Evolutionary conservation across 2,113 vertebrate species (phyloP).

Genomic region (Hydrolagus affinis): DNA sequence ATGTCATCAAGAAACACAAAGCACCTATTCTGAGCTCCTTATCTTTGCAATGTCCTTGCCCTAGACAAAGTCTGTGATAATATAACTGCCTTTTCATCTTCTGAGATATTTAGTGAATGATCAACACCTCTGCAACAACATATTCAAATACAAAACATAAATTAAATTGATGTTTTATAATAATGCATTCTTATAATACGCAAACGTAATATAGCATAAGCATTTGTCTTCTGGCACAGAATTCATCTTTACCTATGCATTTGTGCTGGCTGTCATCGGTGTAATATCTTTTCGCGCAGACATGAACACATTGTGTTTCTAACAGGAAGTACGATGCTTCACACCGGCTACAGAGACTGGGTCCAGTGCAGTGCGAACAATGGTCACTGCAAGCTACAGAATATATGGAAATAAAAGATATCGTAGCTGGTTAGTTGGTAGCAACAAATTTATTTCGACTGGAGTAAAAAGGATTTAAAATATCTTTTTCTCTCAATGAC

Average conservation of each 20-base stretch:
- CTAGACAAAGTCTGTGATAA: background rate
- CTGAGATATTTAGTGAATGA: background rate
- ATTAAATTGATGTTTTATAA: too few relatives aligned
- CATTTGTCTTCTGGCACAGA: background rate
- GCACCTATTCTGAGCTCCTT: background rate
- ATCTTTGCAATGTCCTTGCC: background rate
- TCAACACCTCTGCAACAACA: background rate
- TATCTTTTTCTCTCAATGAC: background rate
- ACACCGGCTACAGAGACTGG: slow-evolving; percentile 61
- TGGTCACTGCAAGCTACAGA: slow-evolving; percentile 66
- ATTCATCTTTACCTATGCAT: slow-evolving; percentile 61
- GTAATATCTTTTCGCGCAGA: slow-evolving; percentile 59
- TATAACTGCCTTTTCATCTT: background rate
- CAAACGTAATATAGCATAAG: background rate
- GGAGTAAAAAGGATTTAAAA: background rate
- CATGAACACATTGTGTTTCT: slow-evolving; percentile 58
- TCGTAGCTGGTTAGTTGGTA: background rate
- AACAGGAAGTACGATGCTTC: slow-evolving; percentile 55
- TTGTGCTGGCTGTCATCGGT: slow-evolving; percentile 44
- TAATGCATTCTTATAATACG: too few relatives aligned
- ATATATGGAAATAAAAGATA: slow-evolving; percentile 9
- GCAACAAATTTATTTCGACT: background rate
- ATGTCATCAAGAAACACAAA: background rate
- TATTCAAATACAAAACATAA: background rate
- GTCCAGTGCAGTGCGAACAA: slow-evolving; percentile 63